Evolutionary conservation across 2,888 invertebrate genomes (phyloP).

Genomic region (Nemoura dubitans): DNA sequence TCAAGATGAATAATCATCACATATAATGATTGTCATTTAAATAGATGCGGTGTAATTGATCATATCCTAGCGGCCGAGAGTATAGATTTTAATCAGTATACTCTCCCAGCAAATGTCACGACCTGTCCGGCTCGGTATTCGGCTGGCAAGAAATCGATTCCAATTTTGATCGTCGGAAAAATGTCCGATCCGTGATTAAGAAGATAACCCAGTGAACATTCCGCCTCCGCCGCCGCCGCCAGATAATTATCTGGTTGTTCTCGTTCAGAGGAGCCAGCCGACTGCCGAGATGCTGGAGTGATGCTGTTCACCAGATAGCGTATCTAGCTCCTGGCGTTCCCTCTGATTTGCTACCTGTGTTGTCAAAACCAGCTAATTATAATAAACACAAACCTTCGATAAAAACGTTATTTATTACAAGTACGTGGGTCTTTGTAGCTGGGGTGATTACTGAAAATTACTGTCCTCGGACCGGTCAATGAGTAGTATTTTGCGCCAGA

Average conservation of each 20-base stretch:
- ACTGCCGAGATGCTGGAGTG: conserved; percentile 27
- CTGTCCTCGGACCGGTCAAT: conserved; percentile 14
- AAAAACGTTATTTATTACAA: conserved; percentile 39
- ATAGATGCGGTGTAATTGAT: conserved; percentile 5
- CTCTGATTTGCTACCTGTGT: conserved; percentile 42
- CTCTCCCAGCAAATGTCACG: background rate
- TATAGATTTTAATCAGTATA: background rate
- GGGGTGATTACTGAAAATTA: conserved; percentile 37
- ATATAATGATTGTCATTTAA: conserved; percentile 4
- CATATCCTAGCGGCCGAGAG: background rate
- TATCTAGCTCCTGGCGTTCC: conserved; percentile 1
- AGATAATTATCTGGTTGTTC: conserved; percentile 38
- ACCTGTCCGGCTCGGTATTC: background rate
- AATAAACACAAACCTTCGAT: conserved; percentile 39
- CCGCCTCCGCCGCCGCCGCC: conserved; percentile 15
- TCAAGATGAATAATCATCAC: conserved; percentile 12
- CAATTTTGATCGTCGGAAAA: background rate
- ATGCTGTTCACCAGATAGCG: background rate
- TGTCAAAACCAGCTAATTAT: conserved; percentile 41
- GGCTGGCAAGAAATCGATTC: background rate
- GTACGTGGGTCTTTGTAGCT: conserved; percentile 39
- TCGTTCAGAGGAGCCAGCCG: conserved; percentile 14
- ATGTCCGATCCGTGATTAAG: conserved; percentile 12
- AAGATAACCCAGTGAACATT: conserved; percentile 24
- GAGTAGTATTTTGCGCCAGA: conserved; percentile 12